Percentiles rank a stretch among this genome's conserved stretches.
Evolutionary conservation across 2,797 vertebrate genomes (phyloP).

Genomic region (Tangara arthus): DNA sequence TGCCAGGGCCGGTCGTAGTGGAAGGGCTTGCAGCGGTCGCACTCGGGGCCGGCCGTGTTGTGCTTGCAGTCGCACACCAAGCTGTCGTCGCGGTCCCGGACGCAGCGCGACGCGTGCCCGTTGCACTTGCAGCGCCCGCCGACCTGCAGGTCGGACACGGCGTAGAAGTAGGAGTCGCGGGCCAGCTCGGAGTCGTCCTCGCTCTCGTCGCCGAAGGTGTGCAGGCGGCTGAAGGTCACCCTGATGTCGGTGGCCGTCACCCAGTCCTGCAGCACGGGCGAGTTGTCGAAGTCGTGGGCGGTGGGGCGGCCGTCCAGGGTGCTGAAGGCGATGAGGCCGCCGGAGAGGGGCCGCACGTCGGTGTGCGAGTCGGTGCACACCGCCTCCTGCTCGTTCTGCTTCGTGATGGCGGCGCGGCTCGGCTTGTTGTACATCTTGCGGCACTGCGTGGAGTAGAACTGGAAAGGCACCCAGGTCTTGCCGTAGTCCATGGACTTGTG

Average conservation of each 20-base stretch:
- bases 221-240: slow-evolving; percentile 92
- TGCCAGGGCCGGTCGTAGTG: slow-evolving; percentile 99
- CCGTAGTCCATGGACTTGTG: slow-evolving; percentile 99
- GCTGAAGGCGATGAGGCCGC: slow-evolving; percentile 98
- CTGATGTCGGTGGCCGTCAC: slow-evolving; percentile 98
- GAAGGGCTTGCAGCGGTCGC: slow-evolving; percentile 98
- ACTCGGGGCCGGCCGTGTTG: slow-evolving; percentile 96
- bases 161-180: slow-evolving; percentile 95
- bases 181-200: slow-evolving; percentile 97
- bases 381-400: slow-evolving; percentile 98
- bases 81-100: slow-evolving; percentile 87
- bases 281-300: slow-evolving; percentile 99
- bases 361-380: slow-evolving; percentile 99
- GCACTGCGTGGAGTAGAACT: slow-evolving; percentile 97
- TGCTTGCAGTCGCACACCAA: slow-evolving; percentile 98
- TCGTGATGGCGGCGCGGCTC: slow-evolving; percentile 90
- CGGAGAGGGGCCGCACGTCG: slow-evolving; percentile 92
- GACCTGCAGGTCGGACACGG: slow-evolving; percentile 97
- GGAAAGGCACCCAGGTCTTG: slow-evolving; percentile 95
- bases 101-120: slow-evolving; percentile 95
- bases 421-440: slow-evolving; percentile 95
- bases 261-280: slow-evolving; percentile 99
- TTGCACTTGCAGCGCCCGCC: slow-evolving; percentile 98
- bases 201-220: slow-evolving; percentile 97
- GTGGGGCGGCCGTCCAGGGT: slow-evolving; percentile 96